Conservation (phyloP, 2,113 vertebrate species). For the Anolis sagrei region DNA sequence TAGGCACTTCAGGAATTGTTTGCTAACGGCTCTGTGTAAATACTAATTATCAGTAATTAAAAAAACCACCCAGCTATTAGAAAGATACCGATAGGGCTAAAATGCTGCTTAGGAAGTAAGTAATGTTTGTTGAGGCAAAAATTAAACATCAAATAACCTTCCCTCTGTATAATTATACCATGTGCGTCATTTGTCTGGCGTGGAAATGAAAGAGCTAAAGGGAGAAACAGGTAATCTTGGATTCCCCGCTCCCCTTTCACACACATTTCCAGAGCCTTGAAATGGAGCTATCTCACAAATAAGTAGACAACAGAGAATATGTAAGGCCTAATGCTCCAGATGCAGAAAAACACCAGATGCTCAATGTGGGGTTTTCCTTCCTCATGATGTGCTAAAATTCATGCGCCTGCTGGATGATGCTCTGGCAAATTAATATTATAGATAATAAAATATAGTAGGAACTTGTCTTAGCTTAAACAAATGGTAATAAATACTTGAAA, state of each 20-base stretch:
- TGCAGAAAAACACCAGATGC: conserved; percentile 16
- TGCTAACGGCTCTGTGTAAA: conserved; percentile 84
- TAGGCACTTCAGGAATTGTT: conserved; percentile 79
- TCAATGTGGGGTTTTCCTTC: neutral
- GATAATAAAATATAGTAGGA: neutral
- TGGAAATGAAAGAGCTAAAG: conserved; percentile 46
- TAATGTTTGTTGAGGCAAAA: conserved; percentile 54
- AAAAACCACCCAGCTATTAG: conserved; percentile 72
- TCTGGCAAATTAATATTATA: conserved; percentile 44
- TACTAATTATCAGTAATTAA: conserved; percentile 88
- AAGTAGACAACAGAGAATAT: conserved; percentile 11
- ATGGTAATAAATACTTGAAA: neutral
- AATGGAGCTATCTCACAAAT: accelerated
- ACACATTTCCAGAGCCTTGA: neutral
- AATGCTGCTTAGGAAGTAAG: conserved; percentile 74
- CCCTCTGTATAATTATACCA: conserved; percentile 64
- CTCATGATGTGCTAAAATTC: conserved; percentile 23
- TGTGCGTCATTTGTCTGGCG: conserved; percentile 61
- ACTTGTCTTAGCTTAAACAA: conserved; percentile 31
- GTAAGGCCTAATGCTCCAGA: neutral
- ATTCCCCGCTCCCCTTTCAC: neutral
- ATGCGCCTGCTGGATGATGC: conserved; percentile 30
- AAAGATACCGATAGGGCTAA: conserved; percentile 76
- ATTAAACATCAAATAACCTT: conserved; percentile 73
- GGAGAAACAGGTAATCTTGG: conserved; percentile 27